These are phyloP conservation scores for Alexandromys fortis DNA, from an alignment of 2,113 vertebrate genomes.

Conservation along the genomic window DNA sequence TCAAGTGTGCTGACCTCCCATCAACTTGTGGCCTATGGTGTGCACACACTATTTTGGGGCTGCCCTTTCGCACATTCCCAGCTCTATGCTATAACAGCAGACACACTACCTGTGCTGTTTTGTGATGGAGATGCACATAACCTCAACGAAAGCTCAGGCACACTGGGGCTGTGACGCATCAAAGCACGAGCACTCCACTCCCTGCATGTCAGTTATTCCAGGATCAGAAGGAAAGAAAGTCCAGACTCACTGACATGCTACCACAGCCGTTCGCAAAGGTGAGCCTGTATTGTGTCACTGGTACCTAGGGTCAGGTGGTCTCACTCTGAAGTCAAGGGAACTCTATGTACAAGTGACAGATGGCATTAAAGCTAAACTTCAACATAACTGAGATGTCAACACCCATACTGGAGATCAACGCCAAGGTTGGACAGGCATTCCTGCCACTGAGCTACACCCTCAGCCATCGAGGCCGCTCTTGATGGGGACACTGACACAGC, in stretches of 20 bases:
- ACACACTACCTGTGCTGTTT: background rate
- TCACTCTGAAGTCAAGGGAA: background rate
- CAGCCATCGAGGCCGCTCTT: background rate
- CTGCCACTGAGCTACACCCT: background rate
- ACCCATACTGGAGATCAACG: background rate
- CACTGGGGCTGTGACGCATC: background rate
- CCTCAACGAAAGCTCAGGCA: background rate
- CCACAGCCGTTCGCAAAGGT: background rate
- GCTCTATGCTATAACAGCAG: background rate
- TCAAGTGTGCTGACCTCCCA: background rate
- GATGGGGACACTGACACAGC: background rate
- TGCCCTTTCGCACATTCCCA: background rate
- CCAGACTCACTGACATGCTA: background rate
- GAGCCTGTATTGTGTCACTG: background rate
- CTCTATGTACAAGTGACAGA: background rate
- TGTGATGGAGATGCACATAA: background rate
- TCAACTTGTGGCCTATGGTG: background rate
- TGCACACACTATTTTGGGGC: background rate
- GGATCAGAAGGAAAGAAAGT: slow-evolving; percentile 21
- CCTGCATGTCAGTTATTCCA: background rate
- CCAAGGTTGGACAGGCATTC: background rate
- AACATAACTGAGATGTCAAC: background rate
- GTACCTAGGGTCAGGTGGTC: background rate
- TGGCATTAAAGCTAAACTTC: background rate
- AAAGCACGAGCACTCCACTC: background rate